A percentile compares a stretch with the other conserved stretches of the same genome.
These are phyloP conservation scores for Venusia cambrica DNA, from an alignment of 2,888 invertebrate species.

Conservation along the genomic window DNA sequence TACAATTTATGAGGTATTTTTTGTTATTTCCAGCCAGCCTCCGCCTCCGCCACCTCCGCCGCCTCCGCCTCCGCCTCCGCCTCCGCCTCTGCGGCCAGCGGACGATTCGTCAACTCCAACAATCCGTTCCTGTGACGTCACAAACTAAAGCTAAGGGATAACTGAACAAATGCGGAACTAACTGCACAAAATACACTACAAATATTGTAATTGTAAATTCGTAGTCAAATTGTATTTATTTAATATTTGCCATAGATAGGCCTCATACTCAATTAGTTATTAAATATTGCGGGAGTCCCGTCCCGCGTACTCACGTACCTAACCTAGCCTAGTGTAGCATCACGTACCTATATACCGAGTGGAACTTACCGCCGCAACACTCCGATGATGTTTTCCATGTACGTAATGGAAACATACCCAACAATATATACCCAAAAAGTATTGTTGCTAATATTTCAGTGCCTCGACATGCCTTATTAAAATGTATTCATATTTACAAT, in stretches of 20 bases:
- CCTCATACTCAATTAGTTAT: conserved; percentile 25
- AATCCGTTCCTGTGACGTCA: conserved; percentile 71
- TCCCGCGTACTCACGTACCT: conserved; percentile 9
- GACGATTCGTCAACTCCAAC: conserved; percentile 64
- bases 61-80: too few relatives aligned
- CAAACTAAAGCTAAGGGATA: conserved; percentile 46
- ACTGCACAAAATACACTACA: conserved; percentile 75
- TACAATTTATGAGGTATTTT: too few relatives aligned
- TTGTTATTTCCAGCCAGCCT: too few relatives aligned
- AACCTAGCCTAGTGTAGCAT: conserved; percentile 3
- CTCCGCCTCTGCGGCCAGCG: conserved; percentile 60
- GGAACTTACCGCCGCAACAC: too few relatives aligned
- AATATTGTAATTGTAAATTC: conserved; percentile 51
- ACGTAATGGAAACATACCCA: too few relatives aligned
- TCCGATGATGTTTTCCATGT: too few relatives aligned
- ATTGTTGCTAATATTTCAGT: conserved; percentile 27
- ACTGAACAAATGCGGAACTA: conserved; percentile 58
- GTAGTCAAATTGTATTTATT: conserved; percentile 52
- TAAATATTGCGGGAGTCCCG: conserved; percentile 9
- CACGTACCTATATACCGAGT: conserved; percentile 6
- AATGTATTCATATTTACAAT: conserved; percentile 30
- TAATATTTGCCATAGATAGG: conserved; percentile 54
- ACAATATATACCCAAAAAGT: conserved; percentile 11
- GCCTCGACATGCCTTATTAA: conserved; percentile 31
- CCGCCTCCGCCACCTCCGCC: too few relatives aligned